Evolutionary conservation across 2,888 invertebrate genomes (phyloP).

Genomic region (Leucophenga maculata): DNA sequence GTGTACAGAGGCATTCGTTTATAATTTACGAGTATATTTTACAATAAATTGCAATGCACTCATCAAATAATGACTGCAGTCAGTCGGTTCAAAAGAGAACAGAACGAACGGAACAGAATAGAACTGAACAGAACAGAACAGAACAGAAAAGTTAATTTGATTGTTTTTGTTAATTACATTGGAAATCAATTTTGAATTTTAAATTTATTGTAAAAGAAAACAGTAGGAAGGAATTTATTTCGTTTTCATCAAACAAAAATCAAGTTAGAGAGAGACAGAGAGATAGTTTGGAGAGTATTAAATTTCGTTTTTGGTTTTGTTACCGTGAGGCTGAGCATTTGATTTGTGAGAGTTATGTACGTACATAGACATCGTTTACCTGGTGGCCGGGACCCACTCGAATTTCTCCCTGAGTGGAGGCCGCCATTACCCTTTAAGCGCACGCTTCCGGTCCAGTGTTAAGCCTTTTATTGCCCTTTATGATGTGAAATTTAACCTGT

Average conservation of each 20-base stretch:
- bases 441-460: slow-evolving; percentile 72
- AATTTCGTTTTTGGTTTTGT: slow-evolving; percentile 60
- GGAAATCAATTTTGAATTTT: slow-evolving; percentile 16
- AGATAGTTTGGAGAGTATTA: slow-evolving; percentile 21
- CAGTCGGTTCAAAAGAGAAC: neutral
- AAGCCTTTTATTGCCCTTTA: slow-evolving; percentile 72
- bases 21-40: no score
- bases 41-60: slow-evolving; percentile 8
- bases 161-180: slow-evolving; percentile 1
- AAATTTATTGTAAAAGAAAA: no score
- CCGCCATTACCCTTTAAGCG: slow-evolving; percentile 74
- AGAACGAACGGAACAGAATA: slow-evolving; percentile 15
- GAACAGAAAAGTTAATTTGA: slow-evolving; percentile 1
- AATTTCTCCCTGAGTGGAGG: slow-evolving; percentile 84
- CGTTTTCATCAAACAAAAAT: slow-evolving; percentile 39
- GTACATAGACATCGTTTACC: slow-evolving; percentile 80
- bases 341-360: slow-evolving; percentile 75
- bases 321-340: slow-evolving; percentile 73
- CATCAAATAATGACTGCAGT: neutral
- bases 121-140: slow-evolving; percentile 12
- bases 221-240: no score
- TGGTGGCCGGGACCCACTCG: slow-evolving; percentile 85
- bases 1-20: neutral
- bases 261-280: slow-evolving; percentile 46
- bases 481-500: slow-evolving; percentile 69